Evolutionary conservation across 2,113 vertebrate species (phyloP), one percentile per base, ranked within the genome.

Genomic region (Tinamus guttatus): DNA sequence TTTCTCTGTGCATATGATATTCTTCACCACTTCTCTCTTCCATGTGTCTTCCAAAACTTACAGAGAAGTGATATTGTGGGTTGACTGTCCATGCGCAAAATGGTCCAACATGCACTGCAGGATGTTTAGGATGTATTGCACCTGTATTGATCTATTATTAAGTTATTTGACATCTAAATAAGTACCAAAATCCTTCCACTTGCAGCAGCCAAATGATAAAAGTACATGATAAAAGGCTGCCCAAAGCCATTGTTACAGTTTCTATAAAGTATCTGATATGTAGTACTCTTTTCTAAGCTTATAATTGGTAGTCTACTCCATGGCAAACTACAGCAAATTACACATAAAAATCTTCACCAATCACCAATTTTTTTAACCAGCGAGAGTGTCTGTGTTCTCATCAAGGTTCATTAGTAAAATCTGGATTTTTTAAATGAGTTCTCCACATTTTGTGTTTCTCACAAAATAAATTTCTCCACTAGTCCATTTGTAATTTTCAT

Each of bases 271-370:
- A 30, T 3, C 3, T 54, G 8, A 49, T 59, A 40, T 13, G 80
- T 71, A 58, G 5, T 38, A 30, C 13, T 58, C 25, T 43, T 34
- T 5, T 9, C 30, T 65, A 78, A 74, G 28, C 34, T 30, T 62
- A 11, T 17, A 17, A 6, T 58, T 38, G 3, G 4, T 21, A 5
- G 2, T 3, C 19, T 47, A 74, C 3, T 3, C 7, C 41, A 10
- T 63, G 10, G 6, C 15, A 63, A 87, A 52, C 49, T 73, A 7
- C 7, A 3, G 9, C 36, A 58, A 2, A 2, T 47, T 47, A 75
- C 40, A 34, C 30, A 30, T 28, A 77, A 47, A 36, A 65, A 45
- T 17, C 49, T 9, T 27, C 11, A 41, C 4, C 7, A 73, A 4
- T n/a, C 13, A 47, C 40, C 2, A 67, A 58, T 25, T n/a, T 62